These are phyloP conservation scores for Xenopus petersii DNA, from an alignment of 2,797 vertebrate genomes.

Conservation along the genomic window DNA sequence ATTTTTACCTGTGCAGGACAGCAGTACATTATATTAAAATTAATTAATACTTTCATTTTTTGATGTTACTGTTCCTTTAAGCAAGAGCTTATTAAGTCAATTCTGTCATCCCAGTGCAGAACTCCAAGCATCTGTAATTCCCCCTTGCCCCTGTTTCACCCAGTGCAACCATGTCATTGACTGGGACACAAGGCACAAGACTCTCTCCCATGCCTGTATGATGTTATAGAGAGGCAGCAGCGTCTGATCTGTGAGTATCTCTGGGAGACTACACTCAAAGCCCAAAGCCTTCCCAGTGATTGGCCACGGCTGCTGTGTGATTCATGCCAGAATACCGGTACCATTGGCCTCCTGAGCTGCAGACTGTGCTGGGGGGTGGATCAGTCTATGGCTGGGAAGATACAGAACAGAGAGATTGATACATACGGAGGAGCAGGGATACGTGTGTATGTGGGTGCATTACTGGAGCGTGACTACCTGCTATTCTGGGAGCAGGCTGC, in stretches of 20 bases:
- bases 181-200: too few species aligned
- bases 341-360: slow-evolving; percentile 40
- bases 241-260: slow-evolving; percentile 16
- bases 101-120: too few species aligned
- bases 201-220: too few species aligned
- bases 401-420: slow-evolving; percentile 19
- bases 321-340: slow-evolving; percentile 20
- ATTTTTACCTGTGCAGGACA: too few species aligned
- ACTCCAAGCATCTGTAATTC: too few species aligned
- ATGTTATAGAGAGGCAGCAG: too few species aligned
- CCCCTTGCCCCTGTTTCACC: too few species aligned
- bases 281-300: slow-evolving; percentile 8
- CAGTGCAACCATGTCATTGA: too few species aligned
- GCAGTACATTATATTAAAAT: too few species aligned
- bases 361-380: slow-evolving; percentile 36
- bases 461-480: slow-evolving; percentile 4
- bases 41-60: too few species aligned
- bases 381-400: slow-evolving; percentile 15
- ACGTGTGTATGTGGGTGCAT: not conserved
- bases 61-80: too few species aligned
- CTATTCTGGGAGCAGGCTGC: not conserved
- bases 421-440: slow-evolving; percentile 9
- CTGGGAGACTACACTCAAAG: not conserved
- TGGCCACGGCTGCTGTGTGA: slow-evolving; percentile 27
- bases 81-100: too few species aligned